Evolutionary conservation across 2,113 vertebrate species (phyloP).

Genomic region (Psilopsiagon aurifrons): DNA sequence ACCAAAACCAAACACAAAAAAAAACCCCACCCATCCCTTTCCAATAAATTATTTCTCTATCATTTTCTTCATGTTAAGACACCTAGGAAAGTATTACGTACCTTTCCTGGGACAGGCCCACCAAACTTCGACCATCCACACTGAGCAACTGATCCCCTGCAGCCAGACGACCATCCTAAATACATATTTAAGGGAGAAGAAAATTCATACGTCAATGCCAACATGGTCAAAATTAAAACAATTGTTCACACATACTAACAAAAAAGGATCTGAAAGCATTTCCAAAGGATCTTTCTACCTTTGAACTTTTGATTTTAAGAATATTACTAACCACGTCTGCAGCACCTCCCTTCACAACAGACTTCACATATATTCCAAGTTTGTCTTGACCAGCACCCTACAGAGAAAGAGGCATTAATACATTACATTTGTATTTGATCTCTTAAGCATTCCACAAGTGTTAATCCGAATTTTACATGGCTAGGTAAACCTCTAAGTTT

Average conservation of each 20-base stretch:
- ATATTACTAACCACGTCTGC: slow-evolving; percentile 88
- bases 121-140: slow-evolving; percentile 94
- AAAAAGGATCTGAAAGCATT: background rate
- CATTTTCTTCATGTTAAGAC: background rate
- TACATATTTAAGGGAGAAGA: background rate
- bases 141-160: slow-evolving; percentile 96
- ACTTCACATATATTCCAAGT: slow-evolving; percentile 97
- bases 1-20: background rate
- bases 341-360: slow-evolving; percentile 96
- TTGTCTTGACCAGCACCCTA: slow-evolving; percentile 98
- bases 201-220: background rate
- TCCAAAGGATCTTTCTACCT: background rate
- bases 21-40: background rate
- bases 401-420: slow-evolving; percentile 10
- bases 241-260: background rate
- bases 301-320: background rate
- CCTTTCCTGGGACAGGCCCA: slow-evolving; percentile 98
- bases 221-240: background rate
- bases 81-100: slow-evolving; percentile 11
- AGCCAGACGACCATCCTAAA: slow-evolving; percentile 91
- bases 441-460: background rate
- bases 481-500: background rate
- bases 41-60: background rate
- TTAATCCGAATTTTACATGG: background rate
- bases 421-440: background rate